Evolutionary conservation across 2,797 vertebrate species (phyloP), one percentile per base, ranked within the genome.

Genomic region (Discoglossus pictus): DNA sequence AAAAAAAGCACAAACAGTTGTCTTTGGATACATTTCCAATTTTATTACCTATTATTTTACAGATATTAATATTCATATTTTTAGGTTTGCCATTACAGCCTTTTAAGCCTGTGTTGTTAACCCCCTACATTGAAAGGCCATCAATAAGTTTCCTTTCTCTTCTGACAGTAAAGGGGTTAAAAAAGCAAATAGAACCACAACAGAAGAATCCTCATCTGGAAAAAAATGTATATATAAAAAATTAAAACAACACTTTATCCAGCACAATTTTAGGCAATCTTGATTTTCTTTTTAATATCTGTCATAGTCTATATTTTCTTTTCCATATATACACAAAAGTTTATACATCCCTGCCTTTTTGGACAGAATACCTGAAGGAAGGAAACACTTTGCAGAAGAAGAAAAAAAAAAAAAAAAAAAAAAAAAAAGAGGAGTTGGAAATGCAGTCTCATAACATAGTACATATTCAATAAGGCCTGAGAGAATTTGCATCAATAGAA

Each of bases 401-500:
- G 67, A 69, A 66, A 6, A 68, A 74, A 69, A 64, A 39, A 63
- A 61, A 42, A 11, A 38, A 13, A 23, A 13, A 40, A 31, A 24
- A 46, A 39, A 36, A 12, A 64, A 44, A 54, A 34, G 34, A 24
- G 25, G 7, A 13, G 15, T 56, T 46, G 35, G 23, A 70, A 70
- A 48, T 25, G 43, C 7, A 13, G 7, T 20, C 34, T 48, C 9
- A 47, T 16, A 39, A 31, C 13, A 27, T 53, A 61, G 15, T 56
- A 31, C 16, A 39, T 35, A 58, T 15, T 11, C 39, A 23, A 21
- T 76, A 80, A 73, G 86, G 79, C 77, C 68, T 74, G 72, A n/a
- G 54, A 68, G 4, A 65, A 71, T 69, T 77, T 75, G 34, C 60
- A 50, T 95, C 91, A 99, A 91, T 99, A 99, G 89, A 99, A 99